Base-by-base conservation (phyloP, 2,113 vertebrate genomes). In the Notechis scutatus region DNA sequence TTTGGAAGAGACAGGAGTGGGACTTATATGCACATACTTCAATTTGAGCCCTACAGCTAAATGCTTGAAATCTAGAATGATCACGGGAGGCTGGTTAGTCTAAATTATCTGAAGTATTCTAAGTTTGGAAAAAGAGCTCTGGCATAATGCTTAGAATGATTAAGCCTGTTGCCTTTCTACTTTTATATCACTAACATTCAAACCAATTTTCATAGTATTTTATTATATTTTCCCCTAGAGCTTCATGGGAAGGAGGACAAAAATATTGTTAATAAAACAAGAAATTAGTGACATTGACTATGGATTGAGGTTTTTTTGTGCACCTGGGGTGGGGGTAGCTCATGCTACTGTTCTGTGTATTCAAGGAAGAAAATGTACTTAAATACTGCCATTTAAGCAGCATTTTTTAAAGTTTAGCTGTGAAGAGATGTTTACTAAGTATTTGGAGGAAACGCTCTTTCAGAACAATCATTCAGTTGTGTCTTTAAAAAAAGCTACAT, bases 391-490 rank as follows among this genome's bases (percentile, higher is more conserved):
- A 29, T 87, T 91, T 87, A 64, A 86, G 45, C 34, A 55, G 15
- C 69, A 89, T 92, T 90, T 59, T 85, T 93, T 93, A 69, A 14
- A 64, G 18, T 92, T 93, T 89, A 64, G 42, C 57, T 42, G 45
- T 93, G 24, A n/a, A 90, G 69, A 90, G 87, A 74, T 90, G 57
- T 90, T 90, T 90, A 74, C 50, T 74, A 34, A 52, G 47, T 88
- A 91, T 61, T 52, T n/a, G 20, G 42, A 93, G 86, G 94, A 91
- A 92, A 96, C 87, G 92, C 90, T 81, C 91, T 52, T 94, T 94
- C 93, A 54, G 94, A 55, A 45, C 90, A 93, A 5, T 39, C 85
- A 15, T 39, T 85, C 86, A 93, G 52, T 29, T 93, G 54, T 85
- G 42, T 42, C 50, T 59, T 61, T 29, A 42, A 89, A 88, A 88